Conservation (phyloP, 1,140 invertebrate species). For the Danaus melanippus region DNA sequence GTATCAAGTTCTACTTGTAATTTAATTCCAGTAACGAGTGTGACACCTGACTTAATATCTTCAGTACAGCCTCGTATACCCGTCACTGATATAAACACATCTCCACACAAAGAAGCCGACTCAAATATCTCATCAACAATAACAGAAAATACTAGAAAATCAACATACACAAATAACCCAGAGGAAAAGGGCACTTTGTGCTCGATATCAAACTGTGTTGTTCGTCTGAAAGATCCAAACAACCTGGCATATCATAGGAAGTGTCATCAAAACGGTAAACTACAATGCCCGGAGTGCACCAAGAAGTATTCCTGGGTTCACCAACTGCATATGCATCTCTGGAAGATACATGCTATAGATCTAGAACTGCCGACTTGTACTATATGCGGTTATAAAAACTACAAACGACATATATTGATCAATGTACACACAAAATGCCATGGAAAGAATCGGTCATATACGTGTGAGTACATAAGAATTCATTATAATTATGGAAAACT, state of each 20-base stretch:
- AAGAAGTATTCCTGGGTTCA: slow-evolving; percentile 73
- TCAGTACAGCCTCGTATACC: slow-evolving; percentile 41
- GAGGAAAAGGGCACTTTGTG: slow-evolving; percentile 35
- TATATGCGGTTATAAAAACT: slow-evolving; percentile 77
- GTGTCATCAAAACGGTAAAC: slow-evolving; percentile 75
- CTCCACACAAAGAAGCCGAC: slow-evolving; percentile 35
- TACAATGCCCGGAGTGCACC: slow-evolving; percentile 79
- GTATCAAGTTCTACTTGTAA: slow-evolving; percentile 35
- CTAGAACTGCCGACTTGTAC: slow-evolving; percentile 82
- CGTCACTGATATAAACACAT: slow-evolving; percentile 24
- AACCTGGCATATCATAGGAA: slow-evolving; percentile 73
- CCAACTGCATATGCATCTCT: slow-evolving; percentile 81
- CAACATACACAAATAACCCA: slow-evolving; percentile 20
- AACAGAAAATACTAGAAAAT: slow-evolving; percentile 11
- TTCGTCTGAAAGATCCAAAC: slow-evolving; percentile 47
- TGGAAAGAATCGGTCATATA: slow-evolving; percentile 71
- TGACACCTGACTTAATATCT: slow-evolving; percentile 58
- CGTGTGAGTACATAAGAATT: slow-evolving; percentile 59
- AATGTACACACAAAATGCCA: slow-evolving; percentile 82
- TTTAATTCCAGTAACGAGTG: slow-evolving; percentile 51
- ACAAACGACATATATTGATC: slow-evolving; percentile 75
- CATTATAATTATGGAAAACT: no score
- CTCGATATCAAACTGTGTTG: slow-evolving; percentile 44
- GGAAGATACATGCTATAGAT: slow-evolving; percentile 82
- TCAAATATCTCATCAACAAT: slow-evolving; percentile 19